A percentile compares a stretch with the other conserved stretches of the same genome.
Evolutionary conservation across 2,797 vertebrate genomes (phyloP).

Genomic region (Margarornis squamiger): DNA sequence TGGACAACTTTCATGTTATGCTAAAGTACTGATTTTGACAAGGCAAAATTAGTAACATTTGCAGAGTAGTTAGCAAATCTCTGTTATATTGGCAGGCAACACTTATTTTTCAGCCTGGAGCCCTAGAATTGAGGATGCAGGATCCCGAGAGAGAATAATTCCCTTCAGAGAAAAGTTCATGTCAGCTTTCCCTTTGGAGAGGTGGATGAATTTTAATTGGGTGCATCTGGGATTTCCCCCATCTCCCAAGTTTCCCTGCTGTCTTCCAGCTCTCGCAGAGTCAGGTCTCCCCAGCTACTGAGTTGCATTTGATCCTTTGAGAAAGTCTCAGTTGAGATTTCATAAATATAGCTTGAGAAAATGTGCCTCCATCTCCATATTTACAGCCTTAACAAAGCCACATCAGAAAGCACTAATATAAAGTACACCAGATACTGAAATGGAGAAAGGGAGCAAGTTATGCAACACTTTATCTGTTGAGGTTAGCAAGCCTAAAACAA

Average conservation of each 20-base stretch:
- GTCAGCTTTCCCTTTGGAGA: conserved; percentile 35
- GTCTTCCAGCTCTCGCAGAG: not conserved
- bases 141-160: conserved; percentile 23
- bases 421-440: not conserved
- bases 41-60: conserved; percentile 16
- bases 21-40: conserved; percentile 24
- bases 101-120: not conserved
- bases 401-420: not conserved
- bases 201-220: conserved; percentile 38
- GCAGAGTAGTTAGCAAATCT: not conserved
- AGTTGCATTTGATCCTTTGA: conserved; percentile 19
- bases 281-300: not conserved
- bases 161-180: not conserved
- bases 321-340: conserved; percentile 26
- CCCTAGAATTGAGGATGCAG: not conserved
- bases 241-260: not conserved
- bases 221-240: conserved; percentile 14
- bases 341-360: not conserved
- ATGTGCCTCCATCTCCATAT: not conserved
- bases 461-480: not conserved
- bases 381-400: not conserved
- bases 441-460: not conserved
- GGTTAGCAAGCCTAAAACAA: not conserved
- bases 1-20: conserved; percentile 22
- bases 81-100: not conserved